A percentile compares a stretch with the other conserved stretches of the same genome.
Conservation (phyloP, 2,797 vertebrate genomes). For the Crypturellus tataupa region DNA sequence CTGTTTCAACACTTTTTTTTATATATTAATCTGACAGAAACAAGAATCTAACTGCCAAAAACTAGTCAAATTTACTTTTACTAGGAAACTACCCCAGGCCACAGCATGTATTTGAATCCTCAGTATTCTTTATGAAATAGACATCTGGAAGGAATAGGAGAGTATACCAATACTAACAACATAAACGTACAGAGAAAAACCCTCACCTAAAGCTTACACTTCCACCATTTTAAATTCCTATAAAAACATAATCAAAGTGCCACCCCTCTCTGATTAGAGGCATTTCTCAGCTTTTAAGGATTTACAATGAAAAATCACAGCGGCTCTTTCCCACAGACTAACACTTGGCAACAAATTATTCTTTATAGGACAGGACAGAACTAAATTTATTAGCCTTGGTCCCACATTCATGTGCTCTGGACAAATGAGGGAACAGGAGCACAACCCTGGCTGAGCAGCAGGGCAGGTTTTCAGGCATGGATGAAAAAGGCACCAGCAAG, state of each 20-base stretch:
- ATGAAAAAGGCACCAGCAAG: not conserved
- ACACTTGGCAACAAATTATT: not conserved
- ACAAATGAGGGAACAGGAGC: not conserved
- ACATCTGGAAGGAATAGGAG: not conserved
- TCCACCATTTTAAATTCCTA: not conserved
- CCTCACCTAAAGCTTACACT: not conserved
- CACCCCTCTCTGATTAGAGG: not conserved
- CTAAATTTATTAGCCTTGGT: not conserved
- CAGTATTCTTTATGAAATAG: not conserved
- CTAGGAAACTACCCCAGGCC: not conserved
- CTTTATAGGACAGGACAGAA: not conserved
- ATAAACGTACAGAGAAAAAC: not conserved
- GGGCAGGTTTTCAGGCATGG: not conserved
- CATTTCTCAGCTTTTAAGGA: not conserved
- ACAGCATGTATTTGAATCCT: not conserved
- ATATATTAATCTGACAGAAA: not conserved
- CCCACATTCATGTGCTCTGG: rapidly evolving
- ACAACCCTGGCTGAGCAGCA: not conserved
- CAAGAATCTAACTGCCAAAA: not conserved
- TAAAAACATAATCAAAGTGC: not conserved
- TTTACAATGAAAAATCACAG: not conserved
- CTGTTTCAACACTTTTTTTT: not conserved
- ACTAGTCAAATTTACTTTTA: not conserved
- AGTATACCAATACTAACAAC: not conserved
- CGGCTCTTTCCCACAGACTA: rapidly evolving